Percentiles rank a stretch among this genome's conserved stretches.
Conservation (phyloP, 2,888 invertebrate species). For the Plagiodera versicolora region DNA sequence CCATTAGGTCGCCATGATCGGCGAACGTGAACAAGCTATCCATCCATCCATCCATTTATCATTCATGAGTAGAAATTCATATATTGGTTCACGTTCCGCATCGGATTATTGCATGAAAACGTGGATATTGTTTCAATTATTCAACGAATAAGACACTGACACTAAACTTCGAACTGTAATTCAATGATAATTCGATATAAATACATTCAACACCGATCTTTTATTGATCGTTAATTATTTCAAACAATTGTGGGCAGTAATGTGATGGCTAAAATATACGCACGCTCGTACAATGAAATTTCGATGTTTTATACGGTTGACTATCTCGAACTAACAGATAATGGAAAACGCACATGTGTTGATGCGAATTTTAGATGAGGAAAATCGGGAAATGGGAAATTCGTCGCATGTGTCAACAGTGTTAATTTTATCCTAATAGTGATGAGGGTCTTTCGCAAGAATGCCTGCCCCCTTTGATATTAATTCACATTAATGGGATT, state of each 20-base stretch:
- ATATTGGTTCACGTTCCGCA: too few species aligned
- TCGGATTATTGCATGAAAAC: too few species aligned
- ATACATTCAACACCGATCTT: too few species aligned
- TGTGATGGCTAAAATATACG: too few species aligned
- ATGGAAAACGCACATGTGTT: not conserved
- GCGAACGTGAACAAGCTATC: not conserved
- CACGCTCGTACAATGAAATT: not conserved
- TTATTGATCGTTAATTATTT: too few species aligned
- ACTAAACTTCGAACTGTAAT: too few species aligned
- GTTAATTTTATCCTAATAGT: not conserved
- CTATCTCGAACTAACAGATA: not conserved
- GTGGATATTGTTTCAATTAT: too few species aligned
- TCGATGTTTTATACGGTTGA: not conserved
- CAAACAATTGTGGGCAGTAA: too few species aligned
- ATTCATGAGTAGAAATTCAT: not conserved
- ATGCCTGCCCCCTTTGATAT: not conserved
- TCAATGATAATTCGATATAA: too few species aligned
- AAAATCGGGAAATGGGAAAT: not conserved
- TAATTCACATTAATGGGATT: not conserved
- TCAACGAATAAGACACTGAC: too few species aligned
- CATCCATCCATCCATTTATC: too few species aligned
- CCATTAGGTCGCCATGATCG: not conserved
- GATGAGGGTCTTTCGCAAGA: not conserved
- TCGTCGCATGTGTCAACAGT: not conserved
- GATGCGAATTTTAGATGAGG: not conserved